Conservation (phyloP, 2,797 vertebrate genomes). For the Rhinogobio ventralis region DNA sequence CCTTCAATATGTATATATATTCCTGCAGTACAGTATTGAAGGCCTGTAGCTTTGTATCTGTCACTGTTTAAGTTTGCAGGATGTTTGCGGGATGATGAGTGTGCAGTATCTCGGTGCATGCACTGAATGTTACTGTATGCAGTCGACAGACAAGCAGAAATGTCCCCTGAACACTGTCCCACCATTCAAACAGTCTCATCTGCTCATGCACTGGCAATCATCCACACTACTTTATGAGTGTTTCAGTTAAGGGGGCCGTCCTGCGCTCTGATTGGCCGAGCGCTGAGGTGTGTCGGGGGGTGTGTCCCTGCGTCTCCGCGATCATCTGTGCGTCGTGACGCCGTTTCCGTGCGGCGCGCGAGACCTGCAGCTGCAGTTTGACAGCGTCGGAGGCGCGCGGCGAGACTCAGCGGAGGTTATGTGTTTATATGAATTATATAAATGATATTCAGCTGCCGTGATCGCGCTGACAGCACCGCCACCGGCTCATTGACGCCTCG, state of each 20-base stretch:
- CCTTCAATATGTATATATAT: no score
- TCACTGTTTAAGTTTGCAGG: neutral
- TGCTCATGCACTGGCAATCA: neutral
- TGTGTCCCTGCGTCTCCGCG: conserved; percentile 47
- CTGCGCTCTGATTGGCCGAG: conserved; percentile 73
- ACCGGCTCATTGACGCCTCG: neutral
- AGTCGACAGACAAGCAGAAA: neutral
- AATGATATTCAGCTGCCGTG: neutral
- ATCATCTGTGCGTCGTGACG: conserved; percentile 57
- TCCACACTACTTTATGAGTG: neutral
- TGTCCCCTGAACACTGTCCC: neutral
- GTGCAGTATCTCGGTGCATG: neutral
- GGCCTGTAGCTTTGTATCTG: neutral
- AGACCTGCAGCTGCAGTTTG: conserved; percentile 72
- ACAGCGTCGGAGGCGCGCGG: conserved; percentile 74
- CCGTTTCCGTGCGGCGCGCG: conserved; percentile 69
- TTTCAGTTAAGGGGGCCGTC: conserved; percentile 62
- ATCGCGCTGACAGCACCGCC: conserved; percentile 5
- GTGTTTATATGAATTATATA: conserved; percentile 4
- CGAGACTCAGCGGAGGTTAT: conserved; percentile 19
- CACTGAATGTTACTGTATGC: neutral
- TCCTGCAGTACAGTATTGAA: neutral
- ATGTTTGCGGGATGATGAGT: neutral
- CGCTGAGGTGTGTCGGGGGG: conserved; percentile 80
- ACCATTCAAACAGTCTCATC: neutral